phyloP scores from a whole-genome alignment of 2,888 invertebrate genomes.

The Xanthostigma xanthostigma region DNA sequence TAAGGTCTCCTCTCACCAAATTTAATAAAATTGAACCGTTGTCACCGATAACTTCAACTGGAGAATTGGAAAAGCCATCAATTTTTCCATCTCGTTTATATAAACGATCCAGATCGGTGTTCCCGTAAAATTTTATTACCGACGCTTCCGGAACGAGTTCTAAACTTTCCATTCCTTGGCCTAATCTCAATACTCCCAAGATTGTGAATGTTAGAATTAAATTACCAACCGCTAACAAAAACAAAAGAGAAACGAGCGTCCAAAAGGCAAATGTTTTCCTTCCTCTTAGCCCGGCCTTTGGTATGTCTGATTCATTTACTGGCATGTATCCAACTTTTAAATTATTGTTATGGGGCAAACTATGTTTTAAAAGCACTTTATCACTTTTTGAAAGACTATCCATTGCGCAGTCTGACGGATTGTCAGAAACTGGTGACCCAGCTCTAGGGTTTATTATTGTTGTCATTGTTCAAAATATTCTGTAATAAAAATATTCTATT shows the following conservation, averaged over 20 bases:
- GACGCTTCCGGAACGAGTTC: conserved; percentile 63
- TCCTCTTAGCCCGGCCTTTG: conserved; percentile 28
- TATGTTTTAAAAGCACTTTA: conserved; percentile 21
- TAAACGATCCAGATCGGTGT: conserved; percentile 61
- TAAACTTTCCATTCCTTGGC: conserved; percentile 72
- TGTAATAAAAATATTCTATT: not conserved
- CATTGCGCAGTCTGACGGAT: conserved; percentile 23
- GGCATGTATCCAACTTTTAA: conserved; percentile 25
- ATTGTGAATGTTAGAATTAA: conserved; percentile 66
- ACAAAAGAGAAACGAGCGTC: conserved; percentile 55
- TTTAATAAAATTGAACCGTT: conserved; percentile 26
- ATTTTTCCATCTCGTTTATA: conserved; percentile 56
- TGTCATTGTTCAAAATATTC: not conserved
- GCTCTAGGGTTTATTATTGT: conserved; percentile 10
- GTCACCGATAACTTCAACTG: conserved; percentile 31
- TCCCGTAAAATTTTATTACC: conserved; percentile 63
- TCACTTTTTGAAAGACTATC: conserved; percentile 22
- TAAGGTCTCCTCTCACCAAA: conserved; percentile 24
- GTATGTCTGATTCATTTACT: conserved; percentile 21
- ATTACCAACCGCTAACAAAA: conserved; percentile 64
- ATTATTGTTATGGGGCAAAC: conserved; percentile 21
- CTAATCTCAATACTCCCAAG: conserved; percentile 62
- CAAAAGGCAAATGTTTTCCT: conserved; percentile 60
- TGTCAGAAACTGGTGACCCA: conserved; percentile 22
- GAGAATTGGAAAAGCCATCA: conserved; percentile 39